These are phyloP conservation scores for Sisor rabdophorus DNA, from an alignment of 2,113 vertebrate genomes.

Conservation along the genomic window DNA sequence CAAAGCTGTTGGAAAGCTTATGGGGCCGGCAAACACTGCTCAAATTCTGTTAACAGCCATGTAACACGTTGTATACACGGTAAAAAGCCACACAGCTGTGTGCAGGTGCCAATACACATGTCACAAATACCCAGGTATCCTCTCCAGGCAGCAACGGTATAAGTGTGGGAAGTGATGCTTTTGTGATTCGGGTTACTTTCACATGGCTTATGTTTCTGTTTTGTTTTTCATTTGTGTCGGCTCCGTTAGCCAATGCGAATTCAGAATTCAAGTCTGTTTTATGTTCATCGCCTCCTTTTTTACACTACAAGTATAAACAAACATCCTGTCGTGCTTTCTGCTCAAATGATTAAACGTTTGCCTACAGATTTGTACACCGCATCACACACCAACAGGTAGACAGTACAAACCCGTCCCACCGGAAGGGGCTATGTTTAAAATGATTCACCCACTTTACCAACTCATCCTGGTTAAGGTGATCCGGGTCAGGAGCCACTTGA, in stretches of 20 bases:
- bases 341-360: background rate
- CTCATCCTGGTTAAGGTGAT: too few species aligned
- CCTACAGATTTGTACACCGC: background rate
- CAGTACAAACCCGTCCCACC: background rate
- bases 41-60: background rate
- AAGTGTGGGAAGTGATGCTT: background rate
- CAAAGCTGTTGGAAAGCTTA: slow-evolving; percentile 2
- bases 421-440: background rate
- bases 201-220: background rate
- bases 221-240: background rate
- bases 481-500: background rate
- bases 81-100: background rate
- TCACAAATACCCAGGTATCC: background rate
- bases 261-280: background rate
- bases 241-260: background rate
- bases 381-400: too few species aligned
- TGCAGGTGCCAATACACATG: background rate
- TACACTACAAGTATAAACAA: background rate
- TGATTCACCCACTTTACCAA: background rate
- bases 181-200: background rate
- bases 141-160: background rate
- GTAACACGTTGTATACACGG: background rate
- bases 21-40: background rate
- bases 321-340: background rate
- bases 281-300: background rate